Base-by-base conservation (phyloP, 2,113 vertebrate species). In the Crotalus horridus region DNA sequence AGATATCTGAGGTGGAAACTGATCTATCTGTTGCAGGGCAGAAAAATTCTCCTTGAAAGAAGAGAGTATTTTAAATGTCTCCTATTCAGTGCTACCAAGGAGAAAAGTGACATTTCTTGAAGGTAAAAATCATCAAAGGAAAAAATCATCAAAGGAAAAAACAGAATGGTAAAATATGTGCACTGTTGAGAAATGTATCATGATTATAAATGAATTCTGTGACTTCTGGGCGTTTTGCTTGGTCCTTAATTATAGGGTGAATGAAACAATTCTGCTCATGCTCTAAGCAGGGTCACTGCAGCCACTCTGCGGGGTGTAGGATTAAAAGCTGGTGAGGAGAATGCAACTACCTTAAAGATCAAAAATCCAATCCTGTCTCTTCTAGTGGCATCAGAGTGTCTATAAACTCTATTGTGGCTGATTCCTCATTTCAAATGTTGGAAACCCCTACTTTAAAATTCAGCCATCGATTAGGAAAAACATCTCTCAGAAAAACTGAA, bases 191-290 rank as follows among this genome's bases (percentile, higher is more conserved):
- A 96, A 95, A 97, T 96, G 97, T 94, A 95, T 96, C 94, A 97
- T 97, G 96, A 81, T 95, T 96, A 94, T 96, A 56, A 96, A 97
- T 97, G 97, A 96, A 94, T 95, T 95, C 95, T 96, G 87, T 92
- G 23, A 39, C 61, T 64, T 23, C 53, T 86, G 56, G 23, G 94
- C 93, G 95, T 96, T 93, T 56, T 88, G 92, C 93, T 96, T 94
- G 93, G 95, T 92, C 91, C 94, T 59, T 95, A 94, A 95, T 58
- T 94, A 94, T 95, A 95, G 94, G 96, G 91, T 0, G 86, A 90
- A 58, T 94, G 90, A 89, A 58, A 94, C 43, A 95, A 54, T 91
- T 90, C 91, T 56, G 96, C 93, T 96, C 89, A 96, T 94, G 95
- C 95, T 15, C 94, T 89, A 92, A 92, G 95, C 95, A 96, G 95